Conservation (phyloP, 2,113 vertebrate species). For the Sebastes fasciatus region DNA sequence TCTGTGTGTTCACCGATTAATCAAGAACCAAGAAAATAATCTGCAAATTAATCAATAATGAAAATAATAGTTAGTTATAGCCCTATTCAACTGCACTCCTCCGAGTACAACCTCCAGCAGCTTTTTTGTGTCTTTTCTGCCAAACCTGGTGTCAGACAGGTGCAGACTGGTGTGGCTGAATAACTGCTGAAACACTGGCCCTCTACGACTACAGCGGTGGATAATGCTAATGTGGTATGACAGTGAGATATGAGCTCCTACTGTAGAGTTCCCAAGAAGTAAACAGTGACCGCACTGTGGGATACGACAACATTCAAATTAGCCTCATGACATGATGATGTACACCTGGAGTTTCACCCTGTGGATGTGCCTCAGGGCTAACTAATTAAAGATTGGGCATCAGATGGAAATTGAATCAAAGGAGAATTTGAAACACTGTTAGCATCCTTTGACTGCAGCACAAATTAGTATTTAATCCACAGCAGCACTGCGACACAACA, state of each 20-base stretch:
- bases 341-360: conserved; percentile 20
- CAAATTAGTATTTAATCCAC: conserved; percentile 83
- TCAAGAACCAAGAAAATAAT: no score
- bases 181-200: background rate
- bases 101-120: no score
- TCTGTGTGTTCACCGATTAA: background rate
- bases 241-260: conserved; percentile 16
- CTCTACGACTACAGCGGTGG: background rate
- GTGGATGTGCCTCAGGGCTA: background rate
- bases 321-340: conserved; percentile 27
- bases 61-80: background rate
- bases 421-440: conserved; percentile 33
- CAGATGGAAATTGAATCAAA: conserved; percentile 29
- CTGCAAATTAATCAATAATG: background rate
- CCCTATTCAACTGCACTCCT: background rate
- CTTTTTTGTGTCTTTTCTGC: background rate
- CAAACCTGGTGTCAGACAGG: background rate
- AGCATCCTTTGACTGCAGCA: conserved; percentile 60
- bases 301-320: conserved; percentile 34
- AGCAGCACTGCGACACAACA: conserved; percentile 79
- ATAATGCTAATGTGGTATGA: conserved; percentile 8
- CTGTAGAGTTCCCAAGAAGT: background rate
- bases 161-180: background rate
- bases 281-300: background rate
- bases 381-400: conserved; percentile 2